Conservation (phyloP, 2,797 vertebrate species). For the Sebastes glaucus region DNA sequence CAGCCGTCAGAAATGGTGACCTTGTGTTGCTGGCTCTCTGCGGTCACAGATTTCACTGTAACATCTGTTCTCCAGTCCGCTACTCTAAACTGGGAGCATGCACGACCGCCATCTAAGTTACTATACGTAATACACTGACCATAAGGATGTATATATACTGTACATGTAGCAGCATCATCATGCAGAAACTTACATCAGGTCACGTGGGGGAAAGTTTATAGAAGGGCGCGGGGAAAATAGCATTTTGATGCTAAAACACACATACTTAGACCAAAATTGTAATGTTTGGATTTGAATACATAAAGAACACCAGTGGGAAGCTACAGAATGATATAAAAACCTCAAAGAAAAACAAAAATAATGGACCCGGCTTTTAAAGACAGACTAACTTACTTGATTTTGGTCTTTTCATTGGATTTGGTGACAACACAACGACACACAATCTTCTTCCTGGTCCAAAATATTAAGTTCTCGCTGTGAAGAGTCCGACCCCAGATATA, state of each 20-base stretch:
- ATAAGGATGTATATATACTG: neutral
- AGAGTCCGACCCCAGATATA: neutral
- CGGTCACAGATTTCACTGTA: no score
- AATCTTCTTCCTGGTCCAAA: neutral
- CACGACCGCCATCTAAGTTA: no score
- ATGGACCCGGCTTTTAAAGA: neutral
- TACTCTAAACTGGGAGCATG: no score
- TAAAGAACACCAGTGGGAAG: no score
- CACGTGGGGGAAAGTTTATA: rapidly evolving
- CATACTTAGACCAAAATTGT: neutral
- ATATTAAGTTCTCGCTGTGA: neutral
- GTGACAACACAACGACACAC: neutral
- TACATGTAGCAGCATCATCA: no score
- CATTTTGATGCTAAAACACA: neutral
- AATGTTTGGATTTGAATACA: no score
- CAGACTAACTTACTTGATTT: neutral
- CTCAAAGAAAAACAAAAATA: neutral
- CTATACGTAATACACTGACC: no score
- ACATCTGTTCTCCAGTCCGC: no score
- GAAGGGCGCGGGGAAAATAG: neutral
- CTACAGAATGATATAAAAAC: neutral
- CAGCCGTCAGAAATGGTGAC: no score
- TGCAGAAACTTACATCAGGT: neutral
- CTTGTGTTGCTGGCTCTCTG: no score
- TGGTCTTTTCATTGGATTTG: constrained; percentile 12